A percentile compares a stretch with the other conserved stretches of the same genome.
Evolutionary conservation across 2,113 vertebrate species (phyloP).

Genomic region (Nymphicus hollandicus): DNA sequence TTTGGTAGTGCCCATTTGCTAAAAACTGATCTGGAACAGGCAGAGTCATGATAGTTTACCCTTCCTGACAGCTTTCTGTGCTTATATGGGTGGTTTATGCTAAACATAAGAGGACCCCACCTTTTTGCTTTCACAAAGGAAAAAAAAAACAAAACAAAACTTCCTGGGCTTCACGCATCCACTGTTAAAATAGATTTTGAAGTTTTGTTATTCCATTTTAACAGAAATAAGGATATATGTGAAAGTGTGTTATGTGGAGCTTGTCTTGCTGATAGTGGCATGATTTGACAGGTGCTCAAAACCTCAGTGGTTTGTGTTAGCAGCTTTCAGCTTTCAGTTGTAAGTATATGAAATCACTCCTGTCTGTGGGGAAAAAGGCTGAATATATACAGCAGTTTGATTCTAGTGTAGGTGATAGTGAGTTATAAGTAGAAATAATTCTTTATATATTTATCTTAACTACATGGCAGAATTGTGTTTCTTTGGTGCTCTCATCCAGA

Average conservation of each 20-base stretch:
- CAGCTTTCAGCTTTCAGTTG: neutral
- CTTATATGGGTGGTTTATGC: neutral
- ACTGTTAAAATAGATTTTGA: neutral
- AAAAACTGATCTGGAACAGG: neutral
- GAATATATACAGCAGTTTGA: neutral
- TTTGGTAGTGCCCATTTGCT: neutral
- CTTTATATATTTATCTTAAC: neutral
- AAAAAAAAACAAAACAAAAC: neutral
- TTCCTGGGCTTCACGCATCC: neutral
- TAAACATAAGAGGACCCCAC: neutral
- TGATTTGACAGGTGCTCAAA: neutral
- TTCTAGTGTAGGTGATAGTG: neutral
- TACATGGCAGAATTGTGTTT: neutral
- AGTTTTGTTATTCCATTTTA: neutral
- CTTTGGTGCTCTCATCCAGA: neutral
- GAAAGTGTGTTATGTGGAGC: neutral
- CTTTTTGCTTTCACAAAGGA: neutral
- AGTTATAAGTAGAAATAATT: neutral
- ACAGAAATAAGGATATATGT: neutral
- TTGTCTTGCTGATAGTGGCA: accelerated
- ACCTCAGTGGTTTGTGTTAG: neutral
- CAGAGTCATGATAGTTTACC: neutral
- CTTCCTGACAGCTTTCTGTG: neutral
- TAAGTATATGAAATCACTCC: neutral
- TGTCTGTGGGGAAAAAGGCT: neutral